A percentile compares a stretch with the other conserved stretches of the same genome.
Evolutionary conservation across 2,797 vertebrate genomes (phyloP).

Genomic region (Paramormyrops hopkinsi): DNA sequence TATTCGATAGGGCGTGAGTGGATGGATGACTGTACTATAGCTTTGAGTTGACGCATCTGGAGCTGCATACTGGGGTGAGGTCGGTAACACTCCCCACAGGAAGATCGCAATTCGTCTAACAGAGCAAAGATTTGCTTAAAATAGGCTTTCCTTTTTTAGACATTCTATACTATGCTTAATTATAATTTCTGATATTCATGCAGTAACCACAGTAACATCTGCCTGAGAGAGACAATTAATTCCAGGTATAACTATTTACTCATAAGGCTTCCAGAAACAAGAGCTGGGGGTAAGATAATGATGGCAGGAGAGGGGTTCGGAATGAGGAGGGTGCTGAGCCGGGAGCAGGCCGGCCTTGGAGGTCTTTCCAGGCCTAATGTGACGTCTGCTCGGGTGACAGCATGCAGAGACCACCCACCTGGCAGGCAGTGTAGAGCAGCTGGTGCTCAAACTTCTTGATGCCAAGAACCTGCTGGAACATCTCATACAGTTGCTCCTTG

Average conservation of each 20-base stretch:
- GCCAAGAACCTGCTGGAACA: constrained; percentile 83
- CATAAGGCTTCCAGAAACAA: neutral
- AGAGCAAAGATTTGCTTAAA: neutral
- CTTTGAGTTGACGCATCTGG: neutral
- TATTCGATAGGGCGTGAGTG: neutral
- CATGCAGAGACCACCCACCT: constrained; percentile 53
- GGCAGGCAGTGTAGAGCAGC: constrained; percentile 80
- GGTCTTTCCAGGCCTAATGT: neutral
- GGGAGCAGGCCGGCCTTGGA: neutral
- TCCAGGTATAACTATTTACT: neutral
- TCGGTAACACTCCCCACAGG: neutral
- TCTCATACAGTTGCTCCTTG: constrained; percentile 85
- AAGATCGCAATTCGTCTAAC: neutral
- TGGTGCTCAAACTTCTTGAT: constrained; percentile 83
- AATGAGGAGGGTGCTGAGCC: neutral
- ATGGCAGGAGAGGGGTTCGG: neutral
- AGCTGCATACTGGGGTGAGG: neutral
- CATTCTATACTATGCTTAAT: neutral
- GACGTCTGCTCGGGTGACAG: neutral
- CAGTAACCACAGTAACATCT: constrained; percentile 7
- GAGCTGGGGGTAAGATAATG: neutral
- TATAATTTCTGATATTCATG: neutral
- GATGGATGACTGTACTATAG: neutral
- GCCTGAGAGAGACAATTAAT: neutral
- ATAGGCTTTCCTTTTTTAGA: neutral